Percentiles rank a stretch among this genome's conserved stretches.
phyloP scores from a whole-genome alignment of 2,888 invertebrate species.

The Pinctada fucata region DNA sequence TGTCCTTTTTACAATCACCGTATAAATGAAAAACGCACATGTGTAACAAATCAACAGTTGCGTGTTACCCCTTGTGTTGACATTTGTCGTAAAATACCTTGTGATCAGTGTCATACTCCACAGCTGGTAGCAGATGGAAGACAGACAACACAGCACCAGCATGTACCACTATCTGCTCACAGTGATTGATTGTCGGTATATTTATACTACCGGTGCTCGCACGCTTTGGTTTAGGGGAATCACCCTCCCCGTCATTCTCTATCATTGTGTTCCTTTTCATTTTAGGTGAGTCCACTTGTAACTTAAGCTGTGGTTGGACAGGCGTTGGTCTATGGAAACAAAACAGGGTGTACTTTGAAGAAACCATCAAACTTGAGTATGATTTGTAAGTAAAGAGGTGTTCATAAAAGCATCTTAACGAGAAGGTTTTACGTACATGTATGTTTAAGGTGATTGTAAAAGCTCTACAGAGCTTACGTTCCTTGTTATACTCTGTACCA shows the following conservation, averaged over 20 bases:
- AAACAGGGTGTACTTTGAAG: no score
- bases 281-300: conserved; percentile 56
- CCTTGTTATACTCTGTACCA: no score
- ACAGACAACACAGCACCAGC: conserved; percentile 92
- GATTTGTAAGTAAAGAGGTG: conserved; percentile 27
- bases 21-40: no score
- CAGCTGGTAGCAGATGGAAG: conserved; percentile 86
- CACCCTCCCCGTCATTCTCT: conserved; percentile 41
- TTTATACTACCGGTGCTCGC: conserved; percentile 73
- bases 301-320: conserved; percentile 29
- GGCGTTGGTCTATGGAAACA: conserved; percentile 59
- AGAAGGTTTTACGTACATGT: not conserved
- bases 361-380: no score
- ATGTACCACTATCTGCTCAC: conserved; percentile 90
- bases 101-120: conserved; percentile 52
- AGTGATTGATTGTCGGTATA: conserved; percentile 78
- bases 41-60: no score
- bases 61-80: no score
- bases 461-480: no score
- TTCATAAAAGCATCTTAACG: not conserved
- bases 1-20: no score
- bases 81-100: no score
- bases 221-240: conserved; percentile 62
- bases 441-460: no score
- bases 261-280: conserved; percentile 61